phyloP scores from a whole-genome alignment of 2,113 vertebrate species.

The Sinosuthora webbiana region DNA sequence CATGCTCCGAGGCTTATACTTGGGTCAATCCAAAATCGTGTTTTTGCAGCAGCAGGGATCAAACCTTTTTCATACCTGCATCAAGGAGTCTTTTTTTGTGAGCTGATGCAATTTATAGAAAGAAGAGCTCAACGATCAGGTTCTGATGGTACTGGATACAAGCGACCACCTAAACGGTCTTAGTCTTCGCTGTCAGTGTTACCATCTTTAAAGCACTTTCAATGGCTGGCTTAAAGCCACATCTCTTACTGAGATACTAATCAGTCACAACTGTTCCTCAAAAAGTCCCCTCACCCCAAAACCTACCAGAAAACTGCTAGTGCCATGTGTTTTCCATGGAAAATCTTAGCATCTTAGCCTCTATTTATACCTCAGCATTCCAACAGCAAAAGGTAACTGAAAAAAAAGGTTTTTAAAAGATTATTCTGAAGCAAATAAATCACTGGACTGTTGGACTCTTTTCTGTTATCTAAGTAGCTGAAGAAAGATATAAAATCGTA shows the following conservation, averaged over 20 bases:
- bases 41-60: not conserved
- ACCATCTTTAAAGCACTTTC: not conserved
- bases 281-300: not conserved
- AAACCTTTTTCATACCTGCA: not conserved
- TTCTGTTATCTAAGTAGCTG: not conserved
- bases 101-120: not conserved
- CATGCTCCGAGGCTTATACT: not conserved
- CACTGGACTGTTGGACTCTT: not conserved
- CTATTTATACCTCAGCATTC: fast-evolving
- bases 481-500: not conserved
- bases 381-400: not conserved
- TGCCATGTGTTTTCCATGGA: not conserved
- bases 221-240: not conserved
- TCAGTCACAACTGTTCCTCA: not conserved
- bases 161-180: not conserved
- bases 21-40: not conserved
- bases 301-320: not conserved
- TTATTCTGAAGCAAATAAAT: not conserved
- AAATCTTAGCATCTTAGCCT: not conserved
- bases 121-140: not conserved
- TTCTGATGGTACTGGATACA: not conserved
- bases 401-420: not conserved
- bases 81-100: not conserved
- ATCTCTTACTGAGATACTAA: not conserved
- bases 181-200: not conserved